Evolutionary conservation across 2,113 vertebrate species (phyloP), one percentile per base, ranked within the genome.

Genomic region (Cariama cristata): DNA sequence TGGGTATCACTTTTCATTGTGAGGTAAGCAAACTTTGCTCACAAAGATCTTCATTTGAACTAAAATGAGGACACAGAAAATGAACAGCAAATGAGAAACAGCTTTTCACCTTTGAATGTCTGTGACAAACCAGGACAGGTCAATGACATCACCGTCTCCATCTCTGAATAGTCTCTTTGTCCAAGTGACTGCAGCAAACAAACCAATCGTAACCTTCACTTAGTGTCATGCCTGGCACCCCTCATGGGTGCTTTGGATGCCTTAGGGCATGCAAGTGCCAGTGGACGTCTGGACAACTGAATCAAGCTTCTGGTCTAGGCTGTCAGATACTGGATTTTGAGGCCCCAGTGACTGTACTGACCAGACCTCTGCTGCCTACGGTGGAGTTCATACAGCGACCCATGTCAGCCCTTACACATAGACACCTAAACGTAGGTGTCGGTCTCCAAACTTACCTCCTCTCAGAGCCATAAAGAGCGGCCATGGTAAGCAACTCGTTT

Each of bases 321-420:
- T 18, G 60, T 12, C 60, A 79, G 59, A n/a, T 8, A 28, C 3
- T 5, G n/a, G 35, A 7, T 40, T 76, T 32, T 56, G 32, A 91
- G 27, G 68, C 50, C 27, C 7, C 2, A 1, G 23, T 23, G 80
- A 33, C 17, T 8, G 16, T 12, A 64, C 71, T 2, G 3, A 63
- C 28, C 4, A 14, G 56, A 63, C 5, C 33, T 73, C 68, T 1
- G 3, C 26, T 58, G 45, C 18, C 58, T 12, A 20, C 17, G 40
- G 59, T 0, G 1, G 44, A 28, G 38, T 23, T 56, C 9, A 4
- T 44, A 68, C 28, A 71, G 69, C 16, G 33, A 32, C 32, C 30
- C 0, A 0, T 5, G 8, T 20, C 63, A 86, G 74, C 14, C 23
- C 47, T 55, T 13, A n/a, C 19, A 38, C 18, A 45, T 1, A 50